Evolutionary conservation across 2,113 vertebrate species (phyloP), one percentile per base, ranked within the genome.

Genomic region (Clupea harengus): DNA sequence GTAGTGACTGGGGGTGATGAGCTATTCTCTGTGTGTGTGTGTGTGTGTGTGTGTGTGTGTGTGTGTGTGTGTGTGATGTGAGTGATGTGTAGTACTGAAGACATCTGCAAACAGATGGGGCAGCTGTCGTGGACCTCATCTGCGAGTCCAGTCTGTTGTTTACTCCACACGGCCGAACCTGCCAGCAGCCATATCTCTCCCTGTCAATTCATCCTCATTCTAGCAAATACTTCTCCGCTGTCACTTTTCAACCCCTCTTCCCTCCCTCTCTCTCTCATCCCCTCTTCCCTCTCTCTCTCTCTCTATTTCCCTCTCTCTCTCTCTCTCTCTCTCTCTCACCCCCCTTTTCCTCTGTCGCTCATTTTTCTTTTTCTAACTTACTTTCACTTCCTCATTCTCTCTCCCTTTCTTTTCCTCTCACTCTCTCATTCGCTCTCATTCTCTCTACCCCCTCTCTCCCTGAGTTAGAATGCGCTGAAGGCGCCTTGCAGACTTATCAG

Each of bases 61-160:
- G 13, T 52, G 50, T 13, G 50, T 52, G 50, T 3, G 57, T n/a
- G 57, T 0, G 57, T 39, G 39, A 39, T 39, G 18, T 60, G 54
- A 60, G 20, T 60, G 54, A 60, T 67, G 64, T 9, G n/a, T 64
- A 64, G 60, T 64, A 20, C 60, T 1, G 64, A 28, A 67, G 64
- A 67, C 54, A 67, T 67, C n/a, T 67, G 64, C 64, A 67, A n/a
- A 67, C 25, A 67, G 64, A 67, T 67, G 64, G 64, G 64, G n/a
- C 64, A 10, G 7, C 25, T 8, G 22, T 13, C 11, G n/a, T 10
- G 7, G 64, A 67, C 64, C 64, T 67, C 64, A 67, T 67, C 64
- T 67, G 64, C 64, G 6, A 11, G n/a, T 67, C n/a, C n/a, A 25
- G n/a, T 28, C 64, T 67, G 64, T 67, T 67, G 22, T 67, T 67